Base-by-base conservation (phyloP, 2,888 invertebrate genomes). In the Tigriopus californicus region DNA sequence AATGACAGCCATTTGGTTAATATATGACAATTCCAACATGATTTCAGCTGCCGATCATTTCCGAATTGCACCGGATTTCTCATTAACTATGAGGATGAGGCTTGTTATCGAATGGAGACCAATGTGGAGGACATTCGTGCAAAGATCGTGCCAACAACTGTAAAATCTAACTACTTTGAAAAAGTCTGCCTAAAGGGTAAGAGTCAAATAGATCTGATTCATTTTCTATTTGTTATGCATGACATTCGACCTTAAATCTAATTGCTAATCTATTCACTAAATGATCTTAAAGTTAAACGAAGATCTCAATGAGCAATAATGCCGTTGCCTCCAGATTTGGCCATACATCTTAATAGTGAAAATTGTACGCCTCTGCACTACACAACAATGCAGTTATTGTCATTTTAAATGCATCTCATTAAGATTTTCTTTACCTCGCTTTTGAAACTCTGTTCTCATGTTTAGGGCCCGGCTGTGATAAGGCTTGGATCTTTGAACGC, bases 401-500 rank as follows among this genome's bases (percentile, higher is more conserved):
- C n/a, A n/a, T n/a, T n/a, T n/a, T n/a, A n/a, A n/a, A n/a, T n/a
- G n/a, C n/a, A n/a, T n/a, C n/a, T n/a, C n/a, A n/a, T n/a, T n/a
- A 54, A n/a, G 13, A 8, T 1, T n/a, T 25, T n/a, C 22, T 8
- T 6, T 24, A 15, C 15, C 10, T 22, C 24, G 24, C 13, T 10
- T 22, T 49, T 53, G 2, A 62, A 33, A 3, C 8, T 33, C 8
- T 33, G 33, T 33, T n/a, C n/a, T n/a, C n/a, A 33, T 33, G 4
- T 8, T 33, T 8, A 64, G 66, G 64, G 2, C 62, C 64, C 1
- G 63, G 64, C 15, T 69, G 74, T 54, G 70, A 72, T 10, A 79
- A 80, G 61, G 76, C 80, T 65, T 89, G 88, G 88, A 76, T 80
- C 33, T 73, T 85, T 56, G 86, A 87, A 67, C 77, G 79, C 65